phyloP scores from a whole-genome alignment of 1,140 invertebrate species.

The Eurytemora carolleeae region DNA sequence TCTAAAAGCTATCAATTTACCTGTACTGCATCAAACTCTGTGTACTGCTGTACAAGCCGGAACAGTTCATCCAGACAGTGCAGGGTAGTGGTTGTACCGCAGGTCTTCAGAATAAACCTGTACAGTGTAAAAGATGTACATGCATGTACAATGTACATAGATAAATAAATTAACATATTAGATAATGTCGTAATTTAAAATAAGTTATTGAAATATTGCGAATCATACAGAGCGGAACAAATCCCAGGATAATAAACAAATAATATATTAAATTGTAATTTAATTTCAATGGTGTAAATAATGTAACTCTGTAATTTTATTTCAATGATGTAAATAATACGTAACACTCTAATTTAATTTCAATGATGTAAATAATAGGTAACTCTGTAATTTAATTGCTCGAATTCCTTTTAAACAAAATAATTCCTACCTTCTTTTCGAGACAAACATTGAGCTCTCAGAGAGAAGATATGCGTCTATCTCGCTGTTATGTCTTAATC shows the following conservation, averaged over 20 bases:
- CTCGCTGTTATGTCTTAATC: conserved; percentile 66
- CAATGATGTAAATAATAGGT: too few relatives aligned
- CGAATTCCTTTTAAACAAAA: too few relatives aligned
- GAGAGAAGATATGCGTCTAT: conserved; percentile 91
- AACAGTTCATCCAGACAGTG: conserved; percentile 67
- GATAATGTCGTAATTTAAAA: conserved; percentile 20
- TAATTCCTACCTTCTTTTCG: background rate
- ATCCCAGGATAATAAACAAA: too few relatives aligned
- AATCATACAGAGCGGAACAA: too few relatives aligned
- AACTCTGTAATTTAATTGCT: too few relatives aligned
- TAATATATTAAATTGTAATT: too few relatives aligned
- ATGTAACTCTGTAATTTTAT: too few relatives aligned
- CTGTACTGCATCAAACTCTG: conserved; percentile 57
- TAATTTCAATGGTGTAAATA: too few relatives aligned
- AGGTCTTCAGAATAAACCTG: conserved; percentile 97
- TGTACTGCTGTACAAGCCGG: conserved; percentile 56
- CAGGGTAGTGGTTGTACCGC: conserved; percentile 90
- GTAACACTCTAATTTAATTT: too few relatives aligned
- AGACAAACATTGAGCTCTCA: conserved; percentile 16
- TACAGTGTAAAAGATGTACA: conserved; percentile 52
- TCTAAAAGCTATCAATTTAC: too few relatives aligned
- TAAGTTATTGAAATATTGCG: background rate
- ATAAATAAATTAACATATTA: conserved; percentile 98
- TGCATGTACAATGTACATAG: too few relatives aligned
- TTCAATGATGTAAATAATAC: too few relatives aligned